Base-by-base conservation (phyloP, 2,113 vertebrate genomes). In the Gambusia holbrooki region DNA sequence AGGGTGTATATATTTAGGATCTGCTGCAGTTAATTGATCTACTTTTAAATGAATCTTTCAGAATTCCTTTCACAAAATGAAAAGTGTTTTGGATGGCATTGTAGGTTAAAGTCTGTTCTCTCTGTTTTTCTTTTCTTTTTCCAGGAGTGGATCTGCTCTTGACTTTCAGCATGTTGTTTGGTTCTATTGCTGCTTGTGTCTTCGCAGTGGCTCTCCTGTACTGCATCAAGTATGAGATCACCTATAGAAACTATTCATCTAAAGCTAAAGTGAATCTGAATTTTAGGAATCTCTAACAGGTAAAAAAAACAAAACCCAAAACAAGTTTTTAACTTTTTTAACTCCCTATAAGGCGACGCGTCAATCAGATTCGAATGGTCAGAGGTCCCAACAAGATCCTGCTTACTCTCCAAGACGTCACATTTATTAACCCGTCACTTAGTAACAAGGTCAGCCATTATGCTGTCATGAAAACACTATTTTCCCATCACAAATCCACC, bases 401-500 rank as follows among this genome's bases (percentile, higher is more conserved):
- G 27, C 88, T 96, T 72, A 95, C 93, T 62, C 82, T 95, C 74
- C 84, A 72, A 6, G 93, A 96, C 27, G 93, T 96, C 69, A 95
- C 94, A 0, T 96, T 96, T 45, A 95, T 96, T 62, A 94, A 94
- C 78, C 95, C 95, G 0, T 95, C 94, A 0, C 87, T 96, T 1
- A 95, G 95, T 87, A 93, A 93, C 80, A 95, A 94, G 94, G 95
- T 95, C 54, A 65, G 86, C 66, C n/a, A n/a, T 63, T 30, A 40
- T 32, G 32, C 30, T 5, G 3, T 60, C 45, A 0, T 28, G 51
- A 58, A 58, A 58, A 25, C 22, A 51, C 15, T 14, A 22, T 40
- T 13, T n/a, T 28, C 37, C n/a, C 2, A 22, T 11, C 48, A 33
- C 15, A 68, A 68, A 48, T 11, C 37, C 12, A 7, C 13, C 12